A percentile compares a stretch with the other conserved stretches of the same genome.
phyloP scores from a whole-genome alignment of 2,888 invertebrate genomes.

The Yponomeuta evonymella region DNA sequence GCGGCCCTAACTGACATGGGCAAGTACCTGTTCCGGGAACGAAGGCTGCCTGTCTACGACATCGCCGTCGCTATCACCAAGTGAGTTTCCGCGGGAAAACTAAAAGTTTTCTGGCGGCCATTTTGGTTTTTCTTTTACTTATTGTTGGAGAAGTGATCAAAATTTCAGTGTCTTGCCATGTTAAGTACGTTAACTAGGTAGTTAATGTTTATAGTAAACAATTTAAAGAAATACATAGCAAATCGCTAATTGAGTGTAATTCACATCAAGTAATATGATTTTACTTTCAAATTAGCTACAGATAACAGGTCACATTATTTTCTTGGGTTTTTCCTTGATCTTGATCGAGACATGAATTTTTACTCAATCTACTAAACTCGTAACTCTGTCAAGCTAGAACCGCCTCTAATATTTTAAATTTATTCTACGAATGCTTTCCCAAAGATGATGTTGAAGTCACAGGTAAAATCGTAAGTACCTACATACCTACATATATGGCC shows the following conservation, averaged over 20 bases:
- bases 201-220: too few species aligned
- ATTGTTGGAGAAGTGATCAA: background rate
- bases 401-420: background rate
- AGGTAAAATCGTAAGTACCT: slow-evolving; percentile 44
- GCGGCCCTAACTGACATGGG: slow-evolving; percentile 97
- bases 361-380: background rate
- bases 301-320: background rate
- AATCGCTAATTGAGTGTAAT: background rate
- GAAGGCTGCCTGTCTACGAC: slow-evolving; percentile 95
- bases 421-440: slow-evolving; percentile 22
- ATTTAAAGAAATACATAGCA: background rate
- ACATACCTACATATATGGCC: too few species aligned
- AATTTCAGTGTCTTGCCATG: background rate
- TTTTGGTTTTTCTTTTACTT: background rate
- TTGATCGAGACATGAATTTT: slow-evolving; percentile 2
- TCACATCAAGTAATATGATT: background rate
- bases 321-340: background rate
- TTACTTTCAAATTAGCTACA: background rate
- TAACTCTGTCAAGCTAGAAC: background rate
- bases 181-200: background rate
- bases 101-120: background rate
- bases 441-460: slow-evolving; percentile 26
- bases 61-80: slow-evolving; percentile 97
- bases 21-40: slow-evolving; percentile 96
- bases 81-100: slow-evolving; percentile 74